phyloP scores from a whole-genome alignment of 2,113 vertebrate genomes.

The Mellivora capensis region DNA sequence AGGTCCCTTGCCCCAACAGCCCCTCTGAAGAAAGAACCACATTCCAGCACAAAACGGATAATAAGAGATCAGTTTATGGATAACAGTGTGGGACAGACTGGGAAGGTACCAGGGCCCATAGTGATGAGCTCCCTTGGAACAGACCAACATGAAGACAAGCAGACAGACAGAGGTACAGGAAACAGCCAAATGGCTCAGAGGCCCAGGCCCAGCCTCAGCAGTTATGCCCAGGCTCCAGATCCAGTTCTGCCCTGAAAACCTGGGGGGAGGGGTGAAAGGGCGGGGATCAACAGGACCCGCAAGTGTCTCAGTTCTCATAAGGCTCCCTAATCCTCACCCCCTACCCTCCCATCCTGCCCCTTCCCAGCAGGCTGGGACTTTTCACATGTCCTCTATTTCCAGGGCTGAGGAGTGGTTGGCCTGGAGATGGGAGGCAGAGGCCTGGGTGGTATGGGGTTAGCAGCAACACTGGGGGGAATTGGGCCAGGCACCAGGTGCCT shows the following conservation, averaged over 20 bases:
- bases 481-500: constrained; percentile 15
- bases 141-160: background rate
- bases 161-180: background rate
- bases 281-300: background rate
- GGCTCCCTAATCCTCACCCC: background rate
- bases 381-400: background rate
- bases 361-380: background rate
- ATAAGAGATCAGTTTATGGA: constrained; percentile 57
- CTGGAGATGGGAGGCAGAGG: background rate
- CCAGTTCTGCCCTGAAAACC: background rate
- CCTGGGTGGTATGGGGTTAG: constrained; percentile 19
- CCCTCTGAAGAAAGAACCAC: constrained; percentile 45
- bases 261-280: background rate
- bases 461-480: constrained; percentile 60
- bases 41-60: background rate
- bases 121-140: background rate
- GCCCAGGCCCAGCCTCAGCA: background rate
- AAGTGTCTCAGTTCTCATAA: background rate
- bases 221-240: background rate
- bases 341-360: background rate
- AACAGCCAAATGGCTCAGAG: background rate
- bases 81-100: background rate
- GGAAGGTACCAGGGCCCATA: background rate
- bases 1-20: background rate
- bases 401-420: background rate